Evolutionary conservation across 2,113 vertebrate species (phyloP).

Genomic region (Heteronetta atricapilla): DNA sequence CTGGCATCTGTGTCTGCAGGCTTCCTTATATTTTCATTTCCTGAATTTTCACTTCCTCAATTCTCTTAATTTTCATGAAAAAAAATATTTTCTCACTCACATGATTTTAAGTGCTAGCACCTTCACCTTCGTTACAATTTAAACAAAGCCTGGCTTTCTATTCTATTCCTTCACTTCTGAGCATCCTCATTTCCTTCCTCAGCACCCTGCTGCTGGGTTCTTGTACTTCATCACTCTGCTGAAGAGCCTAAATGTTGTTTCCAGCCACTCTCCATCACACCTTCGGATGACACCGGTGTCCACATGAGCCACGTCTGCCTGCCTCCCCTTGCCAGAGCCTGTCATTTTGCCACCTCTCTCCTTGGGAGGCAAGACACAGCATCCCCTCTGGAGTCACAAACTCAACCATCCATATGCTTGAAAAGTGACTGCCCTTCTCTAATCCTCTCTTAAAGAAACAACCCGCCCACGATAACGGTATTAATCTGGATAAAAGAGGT

Average conservation of each 20-base stretch:
- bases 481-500: neutral
- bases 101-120: neutral
- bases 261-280: neutral
- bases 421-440: neutral
- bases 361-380: neutral
- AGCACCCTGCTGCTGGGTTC: neutral
- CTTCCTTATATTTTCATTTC: constrained; percentile 1
- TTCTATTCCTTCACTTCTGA: neutral
- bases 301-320: accelerated
- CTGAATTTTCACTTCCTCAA: constrained; percentile 24
- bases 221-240: neutral
- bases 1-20: neutral
- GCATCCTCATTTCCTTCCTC: neutral
- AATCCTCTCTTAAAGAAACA: neutral
- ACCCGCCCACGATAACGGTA: neutral
- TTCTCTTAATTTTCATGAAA: neutral
- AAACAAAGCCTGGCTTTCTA: neutral
- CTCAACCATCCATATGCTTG: neutral
- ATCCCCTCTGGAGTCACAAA: neutral
- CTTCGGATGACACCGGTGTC: neutral
- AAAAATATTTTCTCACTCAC: neutral
- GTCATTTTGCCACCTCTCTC: neutral
- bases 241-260: neutral
- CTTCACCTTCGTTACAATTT: neutral
- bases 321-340: neutral